Evolutionary conservation across 2,888 invertebrate genomes (phyloP).

Genomic region (Hydropsyche betteni): DNA sequence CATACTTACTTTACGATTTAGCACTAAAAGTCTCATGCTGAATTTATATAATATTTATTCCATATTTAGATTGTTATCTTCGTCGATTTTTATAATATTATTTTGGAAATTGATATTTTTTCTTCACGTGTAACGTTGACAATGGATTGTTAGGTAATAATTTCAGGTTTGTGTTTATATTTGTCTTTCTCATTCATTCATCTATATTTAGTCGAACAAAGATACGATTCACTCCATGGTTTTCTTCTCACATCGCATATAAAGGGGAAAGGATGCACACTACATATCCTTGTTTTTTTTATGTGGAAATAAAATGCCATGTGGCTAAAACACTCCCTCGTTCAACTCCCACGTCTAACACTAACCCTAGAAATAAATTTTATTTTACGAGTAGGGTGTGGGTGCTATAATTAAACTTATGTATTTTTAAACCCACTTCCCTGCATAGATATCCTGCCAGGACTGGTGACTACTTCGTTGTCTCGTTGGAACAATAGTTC

Average conservation of each 20-base stretch:
- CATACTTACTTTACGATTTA: neutral
- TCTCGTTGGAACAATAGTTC: no score
- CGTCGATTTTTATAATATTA: neutral
- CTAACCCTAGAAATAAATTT: constrained; percentile 33
- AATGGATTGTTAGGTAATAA: neutral
- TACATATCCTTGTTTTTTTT: neutral
- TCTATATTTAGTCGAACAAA: constrained; percentile 13
- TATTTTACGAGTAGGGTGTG: constrained; percentile 19
- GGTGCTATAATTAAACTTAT: constrained; percentile 20
- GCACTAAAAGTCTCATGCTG: no score
- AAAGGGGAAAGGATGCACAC: neutral
- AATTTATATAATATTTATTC: no score
- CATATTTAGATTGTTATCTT: neutral
- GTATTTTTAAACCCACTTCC: constrained; percentile 25
- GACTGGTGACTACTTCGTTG: no score
- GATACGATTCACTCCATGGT: constrained; percentile 4
- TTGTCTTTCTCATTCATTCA: neutral
- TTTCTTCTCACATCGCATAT: neutral
- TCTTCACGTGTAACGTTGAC: neutral
- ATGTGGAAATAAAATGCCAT: constrained; percentile 21
- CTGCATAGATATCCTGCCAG: neutral
- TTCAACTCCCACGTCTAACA: constrained; percentile 12
- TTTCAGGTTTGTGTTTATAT: neutral
- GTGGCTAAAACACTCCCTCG: constrained; percentile 29
- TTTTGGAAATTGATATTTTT: neutral